Percentiles rank a stretch among this genome's conserved stretches.
Conservation (phyloP, 2,797 vertebrate species). For the Distichodus sexfasciatus region DNA sequence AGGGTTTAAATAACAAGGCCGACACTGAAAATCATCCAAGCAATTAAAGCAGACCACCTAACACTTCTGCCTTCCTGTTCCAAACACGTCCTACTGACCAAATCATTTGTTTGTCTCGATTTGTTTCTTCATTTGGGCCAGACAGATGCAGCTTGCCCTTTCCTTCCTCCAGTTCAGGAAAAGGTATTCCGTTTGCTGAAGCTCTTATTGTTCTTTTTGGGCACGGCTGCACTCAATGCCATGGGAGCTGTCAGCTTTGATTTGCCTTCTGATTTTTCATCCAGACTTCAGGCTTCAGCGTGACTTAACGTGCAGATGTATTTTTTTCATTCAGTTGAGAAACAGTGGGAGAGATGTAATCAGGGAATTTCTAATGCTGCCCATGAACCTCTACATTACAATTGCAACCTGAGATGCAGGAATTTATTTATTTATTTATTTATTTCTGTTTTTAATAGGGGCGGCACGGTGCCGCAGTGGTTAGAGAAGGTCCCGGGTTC, state of each 20-base stretch:
- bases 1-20: not conserved
- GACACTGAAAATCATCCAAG: slow-evolving; percentile 10
- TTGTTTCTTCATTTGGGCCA: not conserved
- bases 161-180: not conserved
- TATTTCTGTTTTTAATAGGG: too few relatives aligned
- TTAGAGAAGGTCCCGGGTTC: too few relatives aligned
- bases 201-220: not conserved
- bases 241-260: not conserved
- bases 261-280: not conserved
- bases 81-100: not conserved
- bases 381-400: not conserved
- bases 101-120: slow-evolving; percentile 27
- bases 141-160: not conserved
- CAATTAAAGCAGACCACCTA: not conserved
- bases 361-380: not conserved
- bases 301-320: not conserved
- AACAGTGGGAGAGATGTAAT: not conserved
- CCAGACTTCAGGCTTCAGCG: not conserved
- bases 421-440: too few relatives aligned
- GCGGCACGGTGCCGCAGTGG: too few relatives aligned
- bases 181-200: not conserved
- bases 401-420: not conserved
- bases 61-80: not conserved
- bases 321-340: not conserved
- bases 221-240: not conserved